Percentiles rank a stretch among this genome's conserved stretches.
phyloP scores from a whole-genome alignment of 1,140 invertebrate genomes.

The Galleria mellonella region DNA sequence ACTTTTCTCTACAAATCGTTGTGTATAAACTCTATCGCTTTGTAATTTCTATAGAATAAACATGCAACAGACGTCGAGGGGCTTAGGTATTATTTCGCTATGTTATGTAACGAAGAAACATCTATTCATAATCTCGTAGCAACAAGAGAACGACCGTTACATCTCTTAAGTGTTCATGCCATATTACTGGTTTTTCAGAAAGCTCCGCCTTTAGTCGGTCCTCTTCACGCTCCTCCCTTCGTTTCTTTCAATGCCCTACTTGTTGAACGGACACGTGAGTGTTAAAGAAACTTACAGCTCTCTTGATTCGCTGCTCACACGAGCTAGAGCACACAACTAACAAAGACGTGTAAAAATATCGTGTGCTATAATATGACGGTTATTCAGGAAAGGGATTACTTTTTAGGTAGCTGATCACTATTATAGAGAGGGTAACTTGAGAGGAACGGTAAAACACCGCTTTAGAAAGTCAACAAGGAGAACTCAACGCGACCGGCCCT shows the following conservation, averaged over 20 bases:
- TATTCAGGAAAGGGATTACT: background rate
- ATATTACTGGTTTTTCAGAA: constrained; percentile 55
- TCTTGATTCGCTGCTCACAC: constrained; percentile 36
- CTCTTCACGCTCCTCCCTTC: constrained; percentile 60
- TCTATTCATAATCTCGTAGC: constrained; percentile 39
- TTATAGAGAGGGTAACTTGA: constrained; percentile 29
- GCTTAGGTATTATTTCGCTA: constrained; percentile 11
- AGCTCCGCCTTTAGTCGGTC: constrained; percentile 54
- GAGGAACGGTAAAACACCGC: too few relatives aligned
- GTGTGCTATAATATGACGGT: background rate
- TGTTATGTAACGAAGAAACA: constrained; percentile 30
- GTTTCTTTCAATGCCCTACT: constrained; percentile 43
- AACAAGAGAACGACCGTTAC: constrained; percentile 53
- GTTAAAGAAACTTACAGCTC: constrained; percentile 34
- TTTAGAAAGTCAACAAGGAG: constrained; percentile 37
- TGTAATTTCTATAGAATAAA: constrained; percentile 26
- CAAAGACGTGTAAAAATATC: constrained; percentile 3
- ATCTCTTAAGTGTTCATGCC: constrained; percentile 23
- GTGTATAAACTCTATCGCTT: constrained; percentile 30
- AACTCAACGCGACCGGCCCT: constrained; percentile 16
- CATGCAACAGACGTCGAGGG: constrained; percentile 13
- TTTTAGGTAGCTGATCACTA: constrained; percentile 5
- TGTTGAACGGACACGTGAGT: constrained; percentile 45
- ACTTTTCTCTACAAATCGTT: constrained; percentile 36
- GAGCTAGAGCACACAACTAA: constrained; percentile 3